Conservation (phyloP, 1,140 invertebrate species). For the Leptinotarsa texana region DNA sequence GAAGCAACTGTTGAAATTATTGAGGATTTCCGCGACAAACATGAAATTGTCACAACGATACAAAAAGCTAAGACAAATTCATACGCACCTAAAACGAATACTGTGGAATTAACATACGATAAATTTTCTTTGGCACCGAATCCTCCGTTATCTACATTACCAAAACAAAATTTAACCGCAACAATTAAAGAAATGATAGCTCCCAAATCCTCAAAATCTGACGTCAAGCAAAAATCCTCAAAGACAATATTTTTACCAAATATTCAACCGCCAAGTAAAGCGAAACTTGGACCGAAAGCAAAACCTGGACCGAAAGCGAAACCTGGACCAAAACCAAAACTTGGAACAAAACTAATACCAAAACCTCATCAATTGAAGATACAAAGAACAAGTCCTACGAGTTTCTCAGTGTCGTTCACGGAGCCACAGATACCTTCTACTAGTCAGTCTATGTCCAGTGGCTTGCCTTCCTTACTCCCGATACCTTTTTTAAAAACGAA, state of each 20-base stretch:
- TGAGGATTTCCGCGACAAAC: conserved; percentile 15
- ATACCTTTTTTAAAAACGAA: too few relatives aligned
- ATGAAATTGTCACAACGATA: conserved; percentile 13
- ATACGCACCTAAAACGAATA: neutral
- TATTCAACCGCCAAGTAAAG: neutral
- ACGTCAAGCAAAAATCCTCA: conserved; percentile 9
- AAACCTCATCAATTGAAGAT: neutral
- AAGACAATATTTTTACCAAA: conserved; percentile 23
- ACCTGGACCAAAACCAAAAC: neutral
- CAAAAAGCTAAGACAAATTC: neutral
- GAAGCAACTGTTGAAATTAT: conserved; percentile 19
- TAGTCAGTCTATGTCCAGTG: too few relatives aligned
- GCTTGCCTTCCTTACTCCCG: too few relatives aligned
- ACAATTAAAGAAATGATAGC: conserved; percentile 24
- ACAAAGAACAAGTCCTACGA: neutral
- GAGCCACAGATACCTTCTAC: neutral
- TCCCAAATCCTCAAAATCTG: neutral
- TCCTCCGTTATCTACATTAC: neutral
- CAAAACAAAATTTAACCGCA: conserved; percentile 1
- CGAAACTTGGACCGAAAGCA: neutral
- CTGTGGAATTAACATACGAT: neutral
- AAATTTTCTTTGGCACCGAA: conserved; percentile 1
- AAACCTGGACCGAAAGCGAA: neutral
- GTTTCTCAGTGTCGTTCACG: neutral
- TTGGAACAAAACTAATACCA: neutral